These are phyloP conservation scores for Ochotona curzoniae DNA, from an alignment of 2,113 vertebrate species.

Conservation along the genomic window DNA sequence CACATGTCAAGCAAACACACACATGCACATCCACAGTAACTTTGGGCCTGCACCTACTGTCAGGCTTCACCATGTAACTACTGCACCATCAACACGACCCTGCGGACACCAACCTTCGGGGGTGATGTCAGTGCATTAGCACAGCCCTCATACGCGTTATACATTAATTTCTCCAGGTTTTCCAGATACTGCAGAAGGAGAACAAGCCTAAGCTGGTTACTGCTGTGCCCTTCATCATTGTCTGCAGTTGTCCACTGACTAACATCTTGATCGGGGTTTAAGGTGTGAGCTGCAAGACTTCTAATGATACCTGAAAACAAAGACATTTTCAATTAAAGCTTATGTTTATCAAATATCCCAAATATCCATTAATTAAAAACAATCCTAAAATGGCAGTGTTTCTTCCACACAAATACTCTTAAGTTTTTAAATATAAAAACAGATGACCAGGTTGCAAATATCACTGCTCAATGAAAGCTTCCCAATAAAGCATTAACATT, in stretches of 20 bases:
- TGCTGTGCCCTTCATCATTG: slow-evolving; percentile 95
- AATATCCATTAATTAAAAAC: not conserved
- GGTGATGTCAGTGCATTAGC: slow-evolving; percentile 97
- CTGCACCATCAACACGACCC: not conserved
- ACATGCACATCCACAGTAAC: not conserved
- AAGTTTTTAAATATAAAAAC: slow-evolving; percentile 1
- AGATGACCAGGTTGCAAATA: not conserved
- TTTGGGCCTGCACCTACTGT: not conserved
- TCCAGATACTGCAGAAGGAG: slow-evolving; percentile 97
- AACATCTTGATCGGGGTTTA: slow-evolving; percentile 96
- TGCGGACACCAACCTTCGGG: slow-evolving; percentile 91
- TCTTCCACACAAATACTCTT: slow-evolving; percentile 18
- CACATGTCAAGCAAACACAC: not conserved
- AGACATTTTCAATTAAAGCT: slow-evolving; percentile 28
- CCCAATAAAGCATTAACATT: too few relatives aligned
- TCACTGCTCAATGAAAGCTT: slow-evolving; percentile 26
- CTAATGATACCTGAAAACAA: slow-evolving; percentile 93
- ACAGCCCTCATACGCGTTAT: slow-evolving; percentile 98
- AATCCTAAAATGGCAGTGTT: not conserved
- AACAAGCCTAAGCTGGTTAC: slow-evolving; percentile 95
- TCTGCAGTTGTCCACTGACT: slow-evolving; percentile 95
- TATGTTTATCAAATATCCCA: slow-evolving; percentile 5
- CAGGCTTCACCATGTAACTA: not conserved
- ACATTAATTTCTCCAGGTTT: slow-evolving; percentile 99
- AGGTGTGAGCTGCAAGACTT: slow-evolving; percentile 95